Percentiles rank a stretch among this genome's conserved stretches.
phyloP scores from a whole-genome alignment of 2,113 vertebrate genomes.

The Leptosomus discolor region DNA sequence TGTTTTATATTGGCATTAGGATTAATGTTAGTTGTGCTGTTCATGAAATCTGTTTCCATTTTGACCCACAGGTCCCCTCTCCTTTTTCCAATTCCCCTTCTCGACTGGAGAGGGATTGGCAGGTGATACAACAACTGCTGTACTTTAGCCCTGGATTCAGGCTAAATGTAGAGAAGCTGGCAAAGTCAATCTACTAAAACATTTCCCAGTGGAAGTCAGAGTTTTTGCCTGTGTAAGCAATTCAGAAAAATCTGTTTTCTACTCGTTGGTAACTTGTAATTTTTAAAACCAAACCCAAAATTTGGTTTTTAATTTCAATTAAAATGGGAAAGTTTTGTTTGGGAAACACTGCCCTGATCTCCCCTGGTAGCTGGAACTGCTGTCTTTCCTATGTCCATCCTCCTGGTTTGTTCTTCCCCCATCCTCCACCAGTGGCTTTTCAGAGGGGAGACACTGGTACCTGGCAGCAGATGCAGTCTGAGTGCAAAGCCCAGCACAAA shows the following conservation, averaged over 20 bases:
- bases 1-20: too few species aligned
- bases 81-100: too few species aligned
- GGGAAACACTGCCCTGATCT: neutral
- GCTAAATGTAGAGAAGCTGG: too few species aligned
- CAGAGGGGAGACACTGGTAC: neutral
- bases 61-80: too few species aligned
- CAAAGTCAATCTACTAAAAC: neutral
- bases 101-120: too few species aligned
- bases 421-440: neutral
- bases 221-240: neutral
- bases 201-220: neutral
- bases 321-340: neutral
- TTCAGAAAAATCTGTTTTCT: neutral
- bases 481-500: neutral
- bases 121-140: too few species aligned
- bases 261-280: fast-evolving
- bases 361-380: neutral
- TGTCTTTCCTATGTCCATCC: fast-evolving
- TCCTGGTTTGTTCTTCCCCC: neutral
- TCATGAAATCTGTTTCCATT: too few species aligned
- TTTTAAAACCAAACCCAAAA: neutral
- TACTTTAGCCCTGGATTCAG: too few species aligned
- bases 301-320: neutral
- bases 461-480: neutral
- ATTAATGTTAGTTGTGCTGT: too few species aligned